Base-by-base conservation (phyloP, 1,140 invertebrate genomes). In the Venturia canescens region DNA sequence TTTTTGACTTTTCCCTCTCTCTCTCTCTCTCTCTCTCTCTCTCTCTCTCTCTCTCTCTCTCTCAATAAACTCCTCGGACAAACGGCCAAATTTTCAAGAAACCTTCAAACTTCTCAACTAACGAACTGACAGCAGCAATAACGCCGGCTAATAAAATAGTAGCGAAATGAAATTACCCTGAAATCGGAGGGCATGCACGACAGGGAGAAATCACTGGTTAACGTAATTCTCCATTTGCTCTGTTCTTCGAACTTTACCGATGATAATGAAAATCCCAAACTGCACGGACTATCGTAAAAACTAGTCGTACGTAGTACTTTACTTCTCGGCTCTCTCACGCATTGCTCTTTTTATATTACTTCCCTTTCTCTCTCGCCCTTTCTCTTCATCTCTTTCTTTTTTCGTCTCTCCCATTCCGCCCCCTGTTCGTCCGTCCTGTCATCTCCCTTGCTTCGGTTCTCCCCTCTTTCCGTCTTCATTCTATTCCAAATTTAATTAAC, bases 401-500 rank as follows among this genome's bases (percentile, higher is more conserved):
- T 48, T n/a, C 18, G 38, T 66, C 63, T 27, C 63, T 26, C 34
- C 16, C 15, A 60, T 57, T 44, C 26, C n/a, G 21, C 21, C 34
- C 53, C 74, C 63, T 57, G 23, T 70, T 23, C 53, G 21, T n/a
- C 53, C 21, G n/a, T 23, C 21, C 53, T 23, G 38, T 44, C 11
- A 11, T 44, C 38, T 13, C 0, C 38, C 7, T 44, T 44, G 38
- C 38, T 44, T 57, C 53, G n/a, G n/a, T n/a, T n/a, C n/a, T n/a
- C n/a, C n/a, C 16, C 60, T 63, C n/a, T 6, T 9, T 26, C 60
- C 27, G 6, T 31, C 27, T 31, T 21, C 23, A 26, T 63, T 23
- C n/a, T 31, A 69, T 31, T 31, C 16, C 66, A 69, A 69, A 69
- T 69, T 69, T 69, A 69, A 69, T 69, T 69, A 69, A 69, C 29